Evolutionary conservation across 2,113 vertebrate genomes (phyloP), one percentile per base, ranked within the genome.

Genomic region (Lontra canadensis): DNA sequence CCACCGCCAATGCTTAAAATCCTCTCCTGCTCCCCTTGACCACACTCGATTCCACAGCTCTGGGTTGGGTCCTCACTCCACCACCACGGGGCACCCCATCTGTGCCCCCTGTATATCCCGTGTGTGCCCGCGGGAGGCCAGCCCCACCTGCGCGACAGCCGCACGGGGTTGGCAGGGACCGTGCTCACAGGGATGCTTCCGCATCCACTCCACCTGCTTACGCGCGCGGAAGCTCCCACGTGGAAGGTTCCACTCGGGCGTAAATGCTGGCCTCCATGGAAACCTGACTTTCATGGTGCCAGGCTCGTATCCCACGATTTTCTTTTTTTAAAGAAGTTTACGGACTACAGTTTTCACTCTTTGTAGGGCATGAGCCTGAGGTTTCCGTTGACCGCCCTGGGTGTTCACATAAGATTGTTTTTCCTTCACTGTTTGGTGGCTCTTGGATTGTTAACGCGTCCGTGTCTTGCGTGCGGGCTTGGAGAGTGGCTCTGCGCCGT

Each of bases 181-280:
- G 23, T 12, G 36, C 71, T 65, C 34, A 36, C 67, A 20, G 67
- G 67, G 61, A 31, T 10, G 67, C 67, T 71, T 9, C 18, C 9
- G 4, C 31, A 67, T 1, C 29, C 6, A 6, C 6, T 67, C 63
- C 14, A 15, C 63, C 63, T 34, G 63, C 63, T 47, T 18, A 61
- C 15, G 49, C 80, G 34, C 1, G 4, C 1, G 4, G 25, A 49
- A 88, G 78, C 86, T 71, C 73, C 49, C 69, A 69, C 80, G 20
- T 34, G 42, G 36, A 90, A 67, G 67, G 67, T 85, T 93, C 90
- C 83, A 80, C 59, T 65, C 57, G 47, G 83, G 88, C 79, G 47
- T 80, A 94, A 97, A 25, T 80, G 92, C 82, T 31, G 96, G 89
- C 97, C 97, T 84, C 97, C 94, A 92, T 96, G 95, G 96, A 39